Evolutionary conservation across 2,888 invertebrate species (phyloP).

Genomic region (Neoitamus cyanurus): DNA sequence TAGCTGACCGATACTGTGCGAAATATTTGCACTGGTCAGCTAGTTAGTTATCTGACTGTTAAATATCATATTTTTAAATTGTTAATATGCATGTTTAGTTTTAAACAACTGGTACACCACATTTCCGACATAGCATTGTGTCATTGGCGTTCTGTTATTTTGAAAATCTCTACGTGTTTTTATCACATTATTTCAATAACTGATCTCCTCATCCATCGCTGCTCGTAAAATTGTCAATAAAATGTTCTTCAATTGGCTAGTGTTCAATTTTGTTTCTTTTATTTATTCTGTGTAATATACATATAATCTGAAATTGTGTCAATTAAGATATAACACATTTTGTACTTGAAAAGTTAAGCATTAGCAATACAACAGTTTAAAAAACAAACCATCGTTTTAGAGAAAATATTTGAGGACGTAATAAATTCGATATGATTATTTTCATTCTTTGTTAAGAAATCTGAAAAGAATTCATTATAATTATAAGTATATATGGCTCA

Average conservation of each 20-base stretch:
- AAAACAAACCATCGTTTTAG: background rate
- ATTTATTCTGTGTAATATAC: slow-evolving; percentile 15
- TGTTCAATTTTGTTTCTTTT: background rate
- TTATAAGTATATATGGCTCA: background rate
- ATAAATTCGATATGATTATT: background rate
- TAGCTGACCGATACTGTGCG: no score
- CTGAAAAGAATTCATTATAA: background rate
- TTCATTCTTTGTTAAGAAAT: background rate
- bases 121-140: background rate
- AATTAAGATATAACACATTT: background rate
- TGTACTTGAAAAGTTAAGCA: background rate
- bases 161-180: background rate
- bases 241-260: background rate
- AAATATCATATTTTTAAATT: background rate
- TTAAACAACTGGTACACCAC: background rate
- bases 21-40: no score
- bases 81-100: background rate
- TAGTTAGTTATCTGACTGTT: background rate
- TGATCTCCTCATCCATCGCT: background rate
- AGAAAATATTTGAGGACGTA: background rate
- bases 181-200: background rate
- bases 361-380: background rate
- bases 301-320: background rate
- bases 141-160: background rate
- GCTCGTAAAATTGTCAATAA: background rate